These are phyloP conservation scores for Glaucomys volans DNA, from an alignment of 2,113 vertebrate species.

Conservation along the genomic window DNA sequence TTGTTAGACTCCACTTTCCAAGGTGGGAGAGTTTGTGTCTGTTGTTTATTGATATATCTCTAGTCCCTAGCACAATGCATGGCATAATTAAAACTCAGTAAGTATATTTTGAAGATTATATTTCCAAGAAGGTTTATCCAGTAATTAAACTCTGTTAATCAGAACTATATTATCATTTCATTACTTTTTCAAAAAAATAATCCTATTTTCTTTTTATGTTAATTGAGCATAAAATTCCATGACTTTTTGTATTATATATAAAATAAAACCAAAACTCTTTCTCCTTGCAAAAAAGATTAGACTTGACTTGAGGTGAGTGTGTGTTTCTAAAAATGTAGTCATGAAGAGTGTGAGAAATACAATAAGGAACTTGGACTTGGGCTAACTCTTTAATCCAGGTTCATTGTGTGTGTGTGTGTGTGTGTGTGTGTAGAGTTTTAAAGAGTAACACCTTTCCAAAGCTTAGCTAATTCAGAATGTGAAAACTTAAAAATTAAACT, in stretches of 20 bases:
- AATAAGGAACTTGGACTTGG: background rate
- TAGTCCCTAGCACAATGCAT: background rate
- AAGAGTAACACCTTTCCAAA: constrained; percentile 17
- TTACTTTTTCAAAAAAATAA: constrained; percentile 52
- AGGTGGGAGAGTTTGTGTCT: background rate
- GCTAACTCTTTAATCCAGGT: background rate
- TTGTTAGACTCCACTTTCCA: background rate
- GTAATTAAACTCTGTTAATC: constrained; percentile 32
- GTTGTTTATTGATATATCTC: background rate
- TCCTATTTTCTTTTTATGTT: background rate
- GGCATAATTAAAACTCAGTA: constrained; percentile 23
- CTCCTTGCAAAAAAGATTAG: constrained; percentile 47
- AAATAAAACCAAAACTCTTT: background rate
- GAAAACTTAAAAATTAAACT: constrained; percentile 15
- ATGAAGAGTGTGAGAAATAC: background rate
- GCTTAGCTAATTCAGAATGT: constrained; percentile 46
- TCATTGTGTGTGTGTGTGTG: background rate
- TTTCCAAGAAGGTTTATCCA: constrained; percentile 16
- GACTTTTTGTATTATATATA: background rate
- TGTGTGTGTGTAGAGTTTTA: background rate
- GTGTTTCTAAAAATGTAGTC: background rate
- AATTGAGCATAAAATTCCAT: background rate
- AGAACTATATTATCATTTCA: background rate
- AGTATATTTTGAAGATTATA: constrained; percentile 11
- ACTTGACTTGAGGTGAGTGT: background rate